These are phyloP conservation scores for Pelosia muscerda DNA, from an alignment of 2,888 invertebrate species.

Conservation along the genomic window DNA sequence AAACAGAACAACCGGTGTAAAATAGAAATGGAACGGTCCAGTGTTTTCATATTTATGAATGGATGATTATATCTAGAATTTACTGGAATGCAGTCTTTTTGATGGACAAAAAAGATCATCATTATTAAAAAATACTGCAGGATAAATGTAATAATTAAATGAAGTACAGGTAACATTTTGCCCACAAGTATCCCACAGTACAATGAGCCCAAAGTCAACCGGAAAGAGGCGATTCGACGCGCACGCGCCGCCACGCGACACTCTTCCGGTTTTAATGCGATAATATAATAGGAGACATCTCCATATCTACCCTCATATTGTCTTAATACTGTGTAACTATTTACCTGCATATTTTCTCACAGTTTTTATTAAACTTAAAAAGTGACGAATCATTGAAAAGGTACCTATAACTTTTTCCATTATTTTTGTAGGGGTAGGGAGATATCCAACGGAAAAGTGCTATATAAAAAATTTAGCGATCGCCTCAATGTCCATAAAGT, in stretches of 20 bases:
- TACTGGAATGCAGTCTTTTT: too few species aligned
- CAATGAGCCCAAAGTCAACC: slow-evolving; percentile 58
- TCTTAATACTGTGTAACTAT: slow-evolving; percentile 62
- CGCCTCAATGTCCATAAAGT: background rate
- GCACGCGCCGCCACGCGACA: slow-evolving; percentile 80
- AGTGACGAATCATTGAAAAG: slow-evolving; percentile 8
- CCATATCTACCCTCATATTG: slow-evolving; percentile 71
- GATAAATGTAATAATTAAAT: background rate
- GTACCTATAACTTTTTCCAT: background rate
- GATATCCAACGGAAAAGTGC: background rate
- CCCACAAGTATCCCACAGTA: slow-evolving; percentile 39
- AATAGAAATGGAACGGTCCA: background rate
- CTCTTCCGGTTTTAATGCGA: slow-evolving; percentile 80
- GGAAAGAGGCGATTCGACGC: slow-evolving; percentile 81
- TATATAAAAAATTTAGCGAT: background rate
- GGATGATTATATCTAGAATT: background rate
- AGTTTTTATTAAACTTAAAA: slow-evolving; percentile 51
- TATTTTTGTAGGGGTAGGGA: background rate
- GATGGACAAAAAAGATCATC: background rate
- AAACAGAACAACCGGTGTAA: background rate
- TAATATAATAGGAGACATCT: slow-evolving; percentile 86
- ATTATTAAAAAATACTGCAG: background rate
- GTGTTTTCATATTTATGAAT: background rate
- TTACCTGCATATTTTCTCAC: slow-evolving; percentile 65
- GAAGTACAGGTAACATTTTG: slow-evolving; percentile 34